Evolutionary conservation across 2,888 invertebrate species (phyloP).

Genomic region (Eremobia ochroleuca): DNA sequence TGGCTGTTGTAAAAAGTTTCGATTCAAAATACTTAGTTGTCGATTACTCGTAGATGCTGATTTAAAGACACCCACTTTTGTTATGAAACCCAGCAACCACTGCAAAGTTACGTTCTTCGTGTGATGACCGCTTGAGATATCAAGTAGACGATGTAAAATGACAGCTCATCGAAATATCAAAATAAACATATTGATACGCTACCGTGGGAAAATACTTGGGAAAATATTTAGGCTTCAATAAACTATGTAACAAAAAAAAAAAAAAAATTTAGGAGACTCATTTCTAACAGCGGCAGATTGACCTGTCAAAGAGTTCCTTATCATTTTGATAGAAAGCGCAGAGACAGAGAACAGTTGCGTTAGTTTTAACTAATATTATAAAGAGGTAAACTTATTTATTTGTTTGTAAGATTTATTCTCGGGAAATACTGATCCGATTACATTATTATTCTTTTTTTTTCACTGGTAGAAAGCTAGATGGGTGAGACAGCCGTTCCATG

Average conservation of each 20-base stretch:
- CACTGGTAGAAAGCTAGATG: too few relatives aligned
- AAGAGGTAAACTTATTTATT: not conserved
- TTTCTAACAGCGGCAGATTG: not conserved
- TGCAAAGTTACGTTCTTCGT: not conserved
- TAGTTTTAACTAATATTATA: not conserved
- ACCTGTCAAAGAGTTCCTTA: not conserved
- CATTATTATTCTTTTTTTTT: too few relatives aligned
- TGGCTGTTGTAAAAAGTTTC: too few relatives aligned
- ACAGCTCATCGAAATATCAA: constrained; percentile 16
- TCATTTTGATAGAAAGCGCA: not conserved
- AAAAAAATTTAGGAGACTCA: too few relatives aligned
- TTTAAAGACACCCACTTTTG: not conserved
- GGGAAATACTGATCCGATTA: too few relatives aligned
- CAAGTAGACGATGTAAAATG: not conserved
- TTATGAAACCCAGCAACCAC: constrained; percentile 7
- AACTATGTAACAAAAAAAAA: too few relatives aligned
- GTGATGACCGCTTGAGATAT: constrained; percentile 17
- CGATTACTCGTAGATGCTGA: not conserved
- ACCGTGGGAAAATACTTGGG: constrained; percentile 20
- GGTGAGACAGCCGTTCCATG: too few relatives aligned
- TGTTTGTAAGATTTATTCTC: not conserved
- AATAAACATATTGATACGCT: not conserved
- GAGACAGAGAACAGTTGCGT: not conserved
- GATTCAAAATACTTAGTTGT: too few relatives aligned
- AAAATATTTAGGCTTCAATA: too few relatives aligned